A percentile compares a stretch with the other conserved stretches of the same genome.
Evolutionary conservation across 2,797 vertebrate genomes (phyloP).

Genomic region (Oryzias sinensis): DNA sequence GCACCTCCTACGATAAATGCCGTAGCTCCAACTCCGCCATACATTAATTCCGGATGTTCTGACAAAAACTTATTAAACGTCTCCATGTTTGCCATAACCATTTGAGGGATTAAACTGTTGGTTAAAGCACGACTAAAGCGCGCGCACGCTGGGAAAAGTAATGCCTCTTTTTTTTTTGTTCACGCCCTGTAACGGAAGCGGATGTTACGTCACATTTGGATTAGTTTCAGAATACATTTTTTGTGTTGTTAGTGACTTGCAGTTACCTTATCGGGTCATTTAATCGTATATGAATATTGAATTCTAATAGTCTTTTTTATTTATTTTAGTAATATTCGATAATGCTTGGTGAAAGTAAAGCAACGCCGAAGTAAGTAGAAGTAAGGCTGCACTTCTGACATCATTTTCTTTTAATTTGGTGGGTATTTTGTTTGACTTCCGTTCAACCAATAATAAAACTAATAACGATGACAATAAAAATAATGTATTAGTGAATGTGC

Average conservation of each 20-base stretch:
- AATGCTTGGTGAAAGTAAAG: too few species aligned
- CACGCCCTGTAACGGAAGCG: slow-evolving; percentile 56
- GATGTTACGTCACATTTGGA: slow-evolving; percentile 27
- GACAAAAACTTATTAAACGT: slow-evolving; percentile 72
- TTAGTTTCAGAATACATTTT: slow-evolving; percentile 2
- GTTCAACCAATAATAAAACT: too few species aligned
- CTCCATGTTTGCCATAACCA: slow-evolving; percentile 72
- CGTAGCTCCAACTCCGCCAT: slow-evolving; percentile 83
- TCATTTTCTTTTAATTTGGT: too few species aligned
- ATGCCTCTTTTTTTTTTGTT: slow-evolving; percentile 39
- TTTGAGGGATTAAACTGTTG: neutral
- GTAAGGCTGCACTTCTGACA: too few species aligned
- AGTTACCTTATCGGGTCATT: neutral
- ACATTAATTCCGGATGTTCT: slow-evolving; percentile 79
- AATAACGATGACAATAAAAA: too few species aligned
- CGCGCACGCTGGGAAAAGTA: slow-evolving; percentile 41
- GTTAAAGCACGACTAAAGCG: slow-evolving; percentile 16
- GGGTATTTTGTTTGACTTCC: too few species aligned
- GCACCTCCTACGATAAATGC: slow-evolving; percentile 81
- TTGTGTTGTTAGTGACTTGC: neutral
- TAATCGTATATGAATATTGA: neutral
- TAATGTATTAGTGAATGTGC: too few species aligned
- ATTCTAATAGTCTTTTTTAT: too few species aligned
- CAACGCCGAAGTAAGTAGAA: too few species aligned
- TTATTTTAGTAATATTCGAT: too few species aligned